These are phyloP conservation scores for Limonius californicus DNA, from an alignment of 1,140 invertebrate genomes.

Conservation along the genomic window DNA sequence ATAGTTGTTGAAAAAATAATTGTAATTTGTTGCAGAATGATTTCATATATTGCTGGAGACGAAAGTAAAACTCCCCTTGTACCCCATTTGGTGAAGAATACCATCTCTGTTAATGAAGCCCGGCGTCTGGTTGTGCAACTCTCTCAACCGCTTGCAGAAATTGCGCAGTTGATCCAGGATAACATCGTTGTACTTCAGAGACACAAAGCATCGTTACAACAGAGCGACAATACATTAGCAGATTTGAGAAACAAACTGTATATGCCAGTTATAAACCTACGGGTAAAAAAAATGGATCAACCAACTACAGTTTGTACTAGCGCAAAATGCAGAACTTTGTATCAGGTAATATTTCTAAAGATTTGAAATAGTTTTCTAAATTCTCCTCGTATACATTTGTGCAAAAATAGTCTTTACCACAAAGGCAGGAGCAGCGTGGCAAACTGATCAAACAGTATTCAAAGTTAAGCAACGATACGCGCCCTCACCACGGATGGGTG, in stretches of 20 bases:
- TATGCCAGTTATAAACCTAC: slow-evolving; percentile 37
- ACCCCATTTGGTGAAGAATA: slow-evolving; percentile 38
- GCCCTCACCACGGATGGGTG: too few species aligned
- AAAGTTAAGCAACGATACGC: too few species aligned
- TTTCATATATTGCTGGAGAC: slow-evolving; percentile 34
- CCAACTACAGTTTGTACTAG: slow-evolving; percentile 41
- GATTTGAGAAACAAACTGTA: slow-evolving; percentile 36
- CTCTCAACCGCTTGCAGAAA: slow-evolving; percentile 41
- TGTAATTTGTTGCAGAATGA: slow-evolving; percentile 30
- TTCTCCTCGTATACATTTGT: too few species aligned
- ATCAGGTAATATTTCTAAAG: slow-evolving; percentile 31
- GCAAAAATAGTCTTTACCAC: too few species aligned
- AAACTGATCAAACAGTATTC: too few species aligned
- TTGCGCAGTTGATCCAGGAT: slow-evolving; percentile 37
- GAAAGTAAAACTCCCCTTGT: slow-evolving; percentile 20
- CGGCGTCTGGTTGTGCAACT: slow-evolving; percentile 37
- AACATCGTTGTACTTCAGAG: slow-evolving; percentile 34
- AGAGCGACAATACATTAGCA: slow-evolving; percentile 28
- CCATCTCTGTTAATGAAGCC: slow-evolving; percentile 39
- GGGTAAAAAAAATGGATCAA: slow-evolving; percentile 33
- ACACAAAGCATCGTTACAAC: slow-evolving; percentile 25
- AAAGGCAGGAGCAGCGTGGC: too few species aligned
- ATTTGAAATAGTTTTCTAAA: background rate
- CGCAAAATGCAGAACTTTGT: slow-evolving; percentile 32
- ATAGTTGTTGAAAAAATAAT: too few species aligned